A percentile compares a stretch with the other conserved stretches of the same genome.
phyloP scores from a whole-genome alignment of 2,113 vertebrate species.

The Sigmodon hispidus region DNA sequence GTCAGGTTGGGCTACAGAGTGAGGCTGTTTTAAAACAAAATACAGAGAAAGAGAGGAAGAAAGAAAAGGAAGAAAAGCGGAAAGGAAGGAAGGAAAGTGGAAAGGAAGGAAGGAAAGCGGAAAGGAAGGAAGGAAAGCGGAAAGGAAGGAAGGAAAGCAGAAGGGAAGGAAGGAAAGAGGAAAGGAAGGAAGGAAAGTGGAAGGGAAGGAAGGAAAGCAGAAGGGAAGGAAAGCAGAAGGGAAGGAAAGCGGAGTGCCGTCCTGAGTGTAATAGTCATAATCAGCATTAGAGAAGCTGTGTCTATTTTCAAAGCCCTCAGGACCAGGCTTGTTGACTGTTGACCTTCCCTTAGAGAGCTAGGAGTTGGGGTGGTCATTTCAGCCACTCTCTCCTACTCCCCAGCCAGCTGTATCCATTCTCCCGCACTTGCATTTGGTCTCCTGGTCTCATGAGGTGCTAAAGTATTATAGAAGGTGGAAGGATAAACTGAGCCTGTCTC shows the following conservation, averaged over 20 bases:
- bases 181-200: not conserved
- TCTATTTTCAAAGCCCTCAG: not conserved
- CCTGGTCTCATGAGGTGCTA: not conserved
- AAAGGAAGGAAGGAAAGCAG: not conserved
- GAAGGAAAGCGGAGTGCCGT: not conserved
- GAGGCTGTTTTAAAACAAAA: not conserved
- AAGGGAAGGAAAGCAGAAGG: not conserved
- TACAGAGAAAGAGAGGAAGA: not conserved
- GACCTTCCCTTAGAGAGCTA: too few species aligned
- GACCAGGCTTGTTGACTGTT: not conserved
- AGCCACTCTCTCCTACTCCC: too few species aligned
- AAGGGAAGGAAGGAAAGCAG: not conserved
- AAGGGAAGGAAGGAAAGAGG: not conserved
- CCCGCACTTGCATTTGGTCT: too few species aligned
- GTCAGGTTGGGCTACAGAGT: not conserved
- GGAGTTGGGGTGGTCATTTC: too few species aligned
- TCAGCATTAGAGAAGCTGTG: not conserved
- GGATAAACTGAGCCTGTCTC: not conserved
- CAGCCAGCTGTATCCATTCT: not conserved
- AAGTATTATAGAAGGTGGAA: not conserved
- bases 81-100: not conserved
- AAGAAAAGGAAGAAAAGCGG: not conserved
- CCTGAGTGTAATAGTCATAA: not conserved
- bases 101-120: too few species aligned
- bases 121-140: not conserved